Evolutionary conservation across 2,797 vertebrate genomes (phyloP).

Genomic region (Hemibagrus guttatus): DNA sequence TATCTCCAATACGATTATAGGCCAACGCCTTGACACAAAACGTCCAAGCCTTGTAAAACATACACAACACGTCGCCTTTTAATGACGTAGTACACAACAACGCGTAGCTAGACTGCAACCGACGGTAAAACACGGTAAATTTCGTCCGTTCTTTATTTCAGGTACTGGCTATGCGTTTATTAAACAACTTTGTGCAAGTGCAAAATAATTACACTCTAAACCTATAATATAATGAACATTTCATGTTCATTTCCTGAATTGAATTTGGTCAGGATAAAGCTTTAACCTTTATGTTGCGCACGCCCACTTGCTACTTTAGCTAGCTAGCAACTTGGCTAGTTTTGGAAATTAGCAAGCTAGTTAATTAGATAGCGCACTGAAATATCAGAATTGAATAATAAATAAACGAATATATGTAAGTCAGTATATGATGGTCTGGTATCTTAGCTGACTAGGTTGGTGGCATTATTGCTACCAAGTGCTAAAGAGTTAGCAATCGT

Average conservation of each 20-base stretch:
- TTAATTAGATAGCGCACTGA: background rate
- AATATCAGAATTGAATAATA: background rate
- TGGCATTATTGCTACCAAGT: too few relatives aligned
- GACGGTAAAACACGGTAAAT: background rate
- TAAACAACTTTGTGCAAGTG: background rate
- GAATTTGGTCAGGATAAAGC: background rate
- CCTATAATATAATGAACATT: too few relatives aligned
- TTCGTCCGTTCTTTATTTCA: background rate
- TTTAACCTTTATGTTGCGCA: conserved; percentile 1
- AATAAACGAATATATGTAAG: background rate
- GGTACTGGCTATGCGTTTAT: background rate
- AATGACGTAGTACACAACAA: conserved; percentile 15
- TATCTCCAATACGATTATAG: too few relatives aligned
- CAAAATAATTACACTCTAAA: background rate
- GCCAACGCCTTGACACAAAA: too few relatives aligned
- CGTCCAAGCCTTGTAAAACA: too few relatives aligned
- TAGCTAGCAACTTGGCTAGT: conserved; percentile 11
- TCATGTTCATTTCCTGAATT: background rate
- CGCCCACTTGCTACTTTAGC: conserved; percentile 2
- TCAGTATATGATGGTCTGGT: too few relatives aligned
- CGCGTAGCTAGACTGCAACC: background rate
- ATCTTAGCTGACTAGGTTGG: background rate
- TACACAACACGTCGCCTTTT: background rate
- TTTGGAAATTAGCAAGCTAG: background rate
- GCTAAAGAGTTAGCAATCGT: background rate